phyloP scores from a whole-genome alignment of 2,888 invertebrate species.

The Sminthurides aquaticus region DNA sequence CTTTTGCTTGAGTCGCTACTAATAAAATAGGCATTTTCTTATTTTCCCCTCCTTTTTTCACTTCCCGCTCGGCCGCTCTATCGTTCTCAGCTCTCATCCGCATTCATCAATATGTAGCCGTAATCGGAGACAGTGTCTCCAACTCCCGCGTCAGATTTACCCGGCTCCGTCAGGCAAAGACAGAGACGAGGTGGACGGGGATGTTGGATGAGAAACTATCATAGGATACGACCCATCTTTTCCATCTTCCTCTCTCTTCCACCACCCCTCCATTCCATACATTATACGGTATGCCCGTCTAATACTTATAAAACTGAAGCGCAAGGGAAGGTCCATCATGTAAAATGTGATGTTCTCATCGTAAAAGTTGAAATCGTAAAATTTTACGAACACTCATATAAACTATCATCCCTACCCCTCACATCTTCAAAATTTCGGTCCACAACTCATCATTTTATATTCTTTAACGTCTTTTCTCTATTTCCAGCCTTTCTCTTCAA shows the following conservation, averaged over 20 bases:
- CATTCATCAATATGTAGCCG: neutral
- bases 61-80: neutral
- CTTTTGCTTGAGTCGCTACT: neutral
- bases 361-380: slow-evolving; percentile 43
- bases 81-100: neutral
- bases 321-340: slow-evolving; percentile 1
- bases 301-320: neutral
- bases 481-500: neutral
- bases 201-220: too few relatives aligned
- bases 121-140: neutral
- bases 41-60: neutral
- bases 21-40: neutral
- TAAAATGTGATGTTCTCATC: slow-evolving; percentile 21
- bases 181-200: too few relatives aligned
- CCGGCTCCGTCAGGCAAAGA: neutral
- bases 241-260: too few relatives aligned
- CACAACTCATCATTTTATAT: slow-evolving; percentile 26
- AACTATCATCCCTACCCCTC: slow-evolving; percentile 20
- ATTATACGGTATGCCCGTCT: too few relatives aligned
- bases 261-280: too few relatives aligned
- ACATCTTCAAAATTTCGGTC: neutral
- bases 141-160: neutral
- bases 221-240: too few relatives aligned
- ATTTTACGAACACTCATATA: slow-evolving; percentile 41
- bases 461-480: slow-evolving; percentile 3